phyloP scores from a whole-genome alignment of 1,140 invertebrate genomes.

The Hormaphis cornu region DNA sequence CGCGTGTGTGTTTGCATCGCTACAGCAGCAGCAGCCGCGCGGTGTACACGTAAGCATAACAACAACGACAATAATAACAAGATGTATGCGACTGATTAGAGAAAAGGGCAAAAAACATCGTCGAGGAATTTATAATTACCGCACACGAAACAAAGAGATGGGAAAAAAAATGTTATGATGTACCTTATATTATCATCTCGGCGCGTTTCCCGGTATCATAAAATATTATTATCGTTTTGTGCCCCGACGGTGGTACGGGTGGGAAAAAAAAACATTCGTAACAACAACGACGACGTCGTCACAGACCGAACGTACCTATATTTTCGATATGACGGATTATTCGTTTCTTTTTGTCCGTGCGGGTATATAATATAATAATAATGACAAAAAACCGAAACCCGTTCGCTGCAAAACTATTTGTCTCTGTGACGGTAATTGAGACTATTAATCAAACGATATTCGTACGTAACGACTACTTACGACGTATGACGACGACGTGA shows the following conservation, averaged over 20 bases:
- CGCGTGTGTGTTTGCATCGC: neutral
- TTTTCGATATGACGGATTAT: neutral
- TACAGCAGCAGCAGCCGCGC: no score
- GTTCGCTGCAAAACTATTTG: conserved; percentile 20
- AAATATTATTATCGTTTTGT: neutral
- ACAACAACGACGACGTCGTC: neutral
- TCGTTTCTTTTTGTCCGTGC: neutral
- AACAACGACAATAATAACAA: conserved; percentile 14
- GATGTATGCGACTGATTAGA: conserved; percentile 16
- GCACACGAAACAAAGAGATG: conserved; percentile 9
- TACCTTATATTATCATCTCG: neutral
- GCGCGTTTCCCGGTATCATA: neutral
- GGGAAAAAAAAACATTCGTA: neutral
- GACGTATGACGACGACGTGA: no score
- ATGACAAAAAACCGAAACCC: neutral
- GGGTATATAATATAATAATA: no score
- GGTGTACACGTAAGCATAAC: neutral
- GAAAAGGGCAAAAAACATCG: conserved; percentile 6
- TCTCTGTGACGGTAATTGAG: conserved; percentile 11
- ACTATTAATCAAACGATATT: conserved; percentile 12
- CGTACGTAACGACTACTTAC: no score
- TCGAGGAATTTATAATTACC: conserved; percentile 18
- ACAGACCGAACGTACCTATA: conserved; percentile 3
- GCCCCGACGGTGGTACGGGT: neutral
- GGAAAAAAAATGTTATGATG: neutral